Evolutionary conservation across 2,113 vertebrate genomes (phyloP), one percentile per base, ranked within the genome.

Genomic region (Sapajus apella): DNA sequence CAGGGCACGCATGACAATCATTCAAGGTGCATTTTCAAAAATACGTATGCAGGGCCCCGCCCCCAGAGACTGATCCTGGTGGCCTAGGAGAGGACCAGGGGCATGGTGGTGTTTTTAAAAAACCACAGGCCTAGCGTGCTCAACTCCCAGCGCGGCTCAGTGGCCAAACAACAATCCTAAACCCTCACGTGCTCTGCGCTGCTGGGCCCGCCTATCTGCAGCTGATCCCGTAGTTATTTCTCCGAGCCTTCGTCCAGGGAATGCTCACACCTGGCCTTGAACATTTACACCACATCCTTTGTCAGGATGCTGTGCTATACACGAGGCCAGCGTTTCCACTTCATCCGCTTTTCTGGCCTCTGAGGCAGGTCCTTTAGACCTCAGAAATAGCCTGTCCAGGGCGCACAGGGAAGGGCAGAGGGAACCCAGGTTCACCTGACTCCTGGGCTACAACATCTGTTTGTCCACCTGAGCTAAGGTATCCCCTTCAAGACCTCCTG

Each of bases 211-310:
- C 37, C 37, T 43, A 17, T 9, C 81, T 23, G 16, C 0, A 6
- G 47, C 68, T 61, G 50, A 23, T 16, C 72, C 61, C 10, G 4
- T 6, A 30, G 43, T 52, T 27, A 8, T 8, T 32, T 88, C n/a
- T 90, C 64, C 43, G 75, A 52, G 73, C 21, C 35, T 32, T 52
- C 35, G 40, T 13, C 90, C 30, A 37, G 45, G 32, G 35, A 81
- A 50, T 1, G 2, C 21, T 56, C 40, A 58, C 12, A 3, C 21
- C 1, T 27, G 14, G 27, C 37, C 64, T 21, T 52, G 45, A 40
- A 16, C 1, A 3, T 81, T 37, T 64, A 37, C 2, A 25, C 37
- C 18, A 40, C 1, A 0, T 14, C 11, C 56, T 32, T 56, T 2
- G 0, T 32, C 25, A 20, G 37, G 25, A 3, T 11, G 2, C 61